Percentiles rank a stretch among this genome's conserved stretches.
Evolutionary conservation across 92 coral and sea anemone genomes (phyloP).

Genomic region (Meandrina meandrites): DNA sequence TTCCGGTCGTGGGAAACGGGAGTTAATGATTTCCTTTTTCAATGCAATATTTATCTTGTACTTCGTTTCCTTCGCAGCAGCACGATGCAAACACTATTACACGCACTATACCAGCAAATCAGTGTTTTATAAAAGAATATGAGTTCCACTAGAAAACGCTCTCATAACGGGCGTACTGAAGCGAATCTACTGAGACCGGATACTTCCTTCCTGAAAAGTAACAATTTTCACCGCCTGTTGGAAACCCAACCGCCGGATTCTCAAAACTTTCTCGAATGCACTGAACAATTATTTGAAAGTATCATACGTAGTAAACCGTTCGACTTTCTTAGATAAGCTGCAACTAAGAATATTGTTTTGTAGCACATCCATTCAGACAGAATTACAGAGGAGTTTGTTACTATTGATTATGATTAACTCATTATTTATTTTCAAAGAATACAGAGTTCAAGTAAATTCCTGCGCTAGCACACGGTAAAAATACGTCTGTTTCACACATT

Average conservation of each 20-base stretch:
- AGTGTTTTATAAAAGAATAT: not conserved
- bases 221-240: not conserved
- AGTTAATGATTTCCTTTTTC: not conserved
- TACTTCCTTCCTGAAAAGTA: too few species aligned
- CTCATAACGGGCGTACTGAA: not conserved
- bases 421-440: not conserved
- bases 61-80: not conserved
- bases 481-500: not conserved
- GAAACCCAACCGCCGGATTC: not conserved
- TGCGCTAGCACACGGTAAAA: not conserved
- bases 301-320: not conserved
- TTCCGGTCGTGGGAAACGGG: not conserved
- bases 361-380: not conserved
- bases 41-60: too few species aligned
- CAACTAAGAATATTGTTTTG: not conserved
- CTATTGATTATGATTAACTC: not conserved
- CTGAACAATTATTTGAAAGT: not conserved
- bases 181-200: too few species aligned
- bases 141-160: not conserved
- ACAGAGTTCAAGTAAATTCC: not conserved
- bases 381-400: not conserved
- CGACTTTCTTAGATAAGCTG: not conserved
- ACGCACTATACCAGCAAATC: not conserved
- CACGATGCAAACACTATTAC: not conserved
- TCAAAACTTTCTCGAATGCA: not conserved